Evolutionary conservation across 2,113 vertebrate species (phyloP).

Genomic region (Vimba vimba): DNA sequence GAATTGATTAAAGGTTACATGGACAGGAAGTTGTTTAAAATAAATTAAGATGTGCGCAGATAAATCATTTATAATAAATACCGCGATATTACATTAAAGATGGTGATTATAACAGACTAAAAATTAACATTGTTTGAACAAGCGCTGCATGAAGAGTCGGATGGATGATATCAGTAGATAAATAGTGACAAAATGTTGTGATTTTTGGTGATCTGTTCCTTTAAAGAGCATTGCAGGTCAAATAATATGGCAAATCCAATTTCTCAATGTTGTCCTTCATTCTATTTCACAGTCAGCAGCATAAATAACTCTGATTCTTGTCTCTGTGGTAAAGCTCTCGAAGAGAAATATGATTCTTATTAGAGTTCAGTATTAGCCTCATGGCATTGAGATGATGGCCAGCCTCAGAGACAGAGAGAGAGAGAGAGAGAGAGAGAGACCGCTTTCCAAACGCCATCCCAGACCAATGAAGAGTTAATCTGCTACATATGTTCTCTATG

Average conservation of each 20-base stretch:
- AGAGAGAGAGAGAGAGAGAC: background rate
- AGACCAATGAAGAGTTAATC: conserved; percentile 51
- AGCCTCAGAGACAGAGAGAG: conserved; percentile 33
- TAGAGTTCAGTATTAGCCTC: conserved; percentile 30
- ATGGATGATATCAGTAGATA: background rate
- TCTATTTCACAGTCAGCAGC: background rate
- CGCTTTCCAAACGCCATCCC: conserved; percentile 18
- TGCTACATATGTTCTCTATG: conserved; percentile 44
- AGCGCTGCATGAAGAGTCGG: background rate
- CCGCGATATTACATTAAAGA: too few relatives aligned
- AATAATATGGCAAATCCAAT: background rate
- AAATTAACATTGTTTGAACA: background rate
- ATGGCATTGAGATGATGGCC: conserved; percentile 40
- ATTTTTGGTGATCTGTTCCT: background rate
- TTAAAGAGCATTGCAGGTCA: background rate
- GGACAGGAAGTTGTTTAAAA: too few relatives aligned
- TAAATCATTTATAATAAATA: too few relatives aligned
- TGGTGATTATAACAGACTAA: background rate
- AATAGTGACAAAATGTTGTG: background rate
- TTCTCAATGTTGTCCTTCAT: background rate
- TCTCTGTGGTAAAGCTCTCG: conserved; percentile 8
- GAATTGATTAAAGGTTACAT: too few relatives aligned
- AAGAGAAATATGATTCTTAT: conserved; percentile 44
- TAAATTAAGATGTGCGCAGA: too few relatives aligned
- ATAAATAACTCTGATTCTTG: background rate